A percentile compares a stretch with the other conserved stretches of the same genome.
These are phyloP conservation scores for Distichodus sexfasciatus DNA, from an alignment of 2,797 vertebrate genomes.

Conservation along the genomic window DNA sequence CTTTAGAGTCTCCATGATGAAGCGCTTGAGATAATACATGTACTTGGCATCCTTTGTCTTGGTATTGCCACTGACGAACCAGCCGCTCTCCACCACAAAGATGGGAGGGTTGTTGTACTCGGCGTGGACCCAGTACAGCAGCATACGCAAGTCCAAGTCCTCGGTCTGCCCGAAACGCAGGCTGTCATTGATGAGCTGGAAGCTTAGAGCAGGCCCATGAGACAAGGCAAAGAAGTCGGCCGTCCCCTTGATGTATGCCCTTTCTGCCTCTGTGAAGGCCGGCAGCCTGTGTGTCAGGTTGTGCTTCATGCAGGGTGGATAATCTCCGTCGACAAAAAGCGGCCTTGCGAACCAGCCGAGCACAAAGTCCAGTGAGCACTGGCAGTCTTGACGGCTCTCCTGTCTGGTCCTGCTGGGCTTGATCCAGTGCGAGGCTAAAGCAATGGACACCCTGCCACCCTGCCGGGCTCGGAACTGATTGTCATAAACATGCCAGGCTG, in stretches of 20 bases:
- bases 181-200: slow-evolving; percentile 86
- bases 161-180: slow-evolving; percentile 89
- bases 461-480: slow-evolving; percentile 81
- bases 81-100: slow-evolving; percentile 94
- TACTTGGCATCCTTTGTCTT: slow-evolving; percentile 90
- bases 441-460: slow-evolving; percentile 87
- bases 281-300: slow-evolving; percentile 84
- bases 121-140: slow-evolving; percentile 89
- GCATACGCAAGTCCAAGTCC: slow-evolving; percentile 87
- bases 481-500: slow-evolving; percentile 91
- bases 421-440: slow-evolving; percentile 94
- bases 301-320: slow-evolving; percentile 88
- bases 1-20: slow-evolving; percentile 91
- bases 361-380: slow-evolving; percentile 92
- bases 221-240: slow-evolving; percentile 97
- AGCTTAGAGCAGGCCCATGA: slow-evolving; percentile 90
- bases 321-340: slow-evolving; percentile 90
- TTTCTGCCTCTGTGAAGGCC: slow-evolving; percentile 81
- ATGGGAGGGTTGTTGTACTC: slow-evolving; percentile 89
- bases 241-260: slow-evolving; percentile 77
- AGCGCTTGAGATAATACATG: slow-evolving; percentile 95
- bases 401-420: slow-evolving; percentile 80
- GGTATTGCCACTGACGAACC: slow-evolving; percentile 87
- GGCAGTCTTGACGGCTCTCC: slow-evolving; percentile 80
- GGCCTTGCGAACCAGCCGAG: slow-evolving; percentile 96